phyloP scores from a whole-genome alignment of 1,140 invertebrate genomes.

The Campodea augens region DNA sequence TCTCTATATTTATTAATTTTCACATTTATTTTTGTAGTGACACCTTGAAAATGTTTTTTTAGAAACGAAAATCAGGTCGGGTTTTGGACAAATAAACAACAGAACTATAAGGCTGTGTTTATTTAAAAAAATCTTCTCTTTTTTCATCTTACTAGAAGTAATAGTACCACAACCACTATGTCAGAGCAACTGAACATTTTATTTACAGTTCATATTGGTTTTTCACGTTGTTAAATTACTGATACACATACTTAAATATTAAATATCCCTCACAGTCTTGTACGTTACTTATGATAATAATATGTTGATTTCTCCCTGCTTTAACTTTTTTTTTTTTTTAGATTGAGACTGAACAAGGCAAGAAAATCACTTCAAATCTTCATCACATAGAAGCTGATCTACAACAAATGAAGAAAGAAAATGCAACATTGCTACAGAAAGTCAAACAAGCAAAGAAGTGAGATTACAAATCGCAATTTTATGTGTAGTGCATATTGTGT shows the following conservation, averaged over 20 bases:
- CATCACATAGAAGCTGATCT: slow-evolving; percentile 67
- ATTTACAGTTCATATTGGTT: slow-evolving; percentile 1
- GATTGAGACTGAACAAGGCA: slow-evolving; percentile 60
- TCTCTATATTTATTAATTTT: too few relatives aligned
- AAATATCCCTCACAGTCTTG: slow-evolving; percentile 2
- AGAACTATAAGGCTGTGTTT: too few relatives aligned
- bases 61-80: too few relatives aligned
- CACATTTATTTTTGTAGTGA: too few relatives aligned
- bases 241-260: slow-evolving; percentile 1
- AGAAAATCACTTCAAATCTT: slow-evolving; percentile 63
- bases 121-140: too few relatives aligned
- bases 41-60: too few relatives aligned
- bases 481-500: too few relatives aligned
- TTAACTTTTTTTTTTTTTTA: slow-evolving; percentile 18
- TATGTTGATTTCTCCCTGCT: slow-evolving; percentile 2
- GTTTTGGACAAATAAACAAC: too few relatives aligned
- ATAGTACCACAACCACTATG: too few relatives aligned
- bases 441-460: too few relatives aligned
- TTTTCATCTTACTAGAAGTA: too few relatives aligned
- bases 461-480: too few relatives aligned
- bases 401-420: slow-evolving; percentile 60
- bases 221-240: slow-evolving; percentile 5
- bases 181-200: slow-evolving; percentile 1
- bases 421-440: slow-evolving; percentile 30
- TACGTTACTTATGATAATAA: slow-evolving; percentile 2